phyloP scores from a whole-genome alignment of 1,140 invertebrate species.

The Anagrus nilaparvatae region DNA sequence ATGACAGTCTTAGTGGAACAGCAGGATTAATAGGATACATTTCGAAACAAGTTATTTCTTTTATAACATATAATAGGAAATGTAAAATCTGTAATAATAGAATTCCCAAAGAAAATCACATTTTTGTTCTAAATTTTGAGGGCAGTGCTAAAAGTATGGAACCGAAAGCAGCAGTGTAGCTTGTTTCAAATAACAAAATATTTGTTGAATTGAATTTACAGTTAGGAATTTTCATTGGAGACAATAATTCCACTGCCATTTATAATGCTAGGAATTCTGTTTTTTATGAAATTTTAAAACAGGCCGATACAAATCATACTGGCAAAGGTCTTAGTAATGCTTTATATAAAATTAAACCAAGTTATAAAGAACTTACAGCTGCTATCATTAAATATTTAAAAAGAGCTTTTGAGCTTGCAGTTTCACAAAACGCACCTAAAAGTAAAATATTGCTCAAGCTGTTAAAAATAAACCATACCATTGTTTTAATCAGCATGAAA shows the following conservation, averaged over 20 bases:
- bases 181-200: no score
- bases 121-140: no score
- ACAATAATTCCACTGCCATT: slow-evolving; percentile 5
- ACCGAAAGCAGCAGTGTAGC: no score
- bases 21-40: not conserved
- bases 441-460: slow-evolving; percentile 1
- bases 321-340: slow-evolving; percentile 4
- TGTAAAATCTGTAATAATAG: slow-evolving; percentile 6
- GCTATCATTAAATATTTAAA: slow-evolving; percentile 6
- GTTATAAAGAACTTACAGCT: slow-evolving; percentile 4
- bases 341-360: slow-evolving; percentile 8
- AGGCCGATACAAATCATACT: slow-evolving; percentile 9
- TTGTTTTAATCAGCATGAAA: slow-evolving; percentile 4
- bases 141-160: not conserved
- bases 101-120: slow-evolving; percentile 1
- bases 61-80: slow-evolving; percentile 4
- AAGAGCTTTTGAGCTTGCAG: slow-evolving; percentile 2
- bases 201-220: not conserved
- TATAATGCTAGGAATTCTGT: not conserved
- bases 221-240: not conserved
- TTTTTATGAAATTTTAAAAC: slow-evolving; percentile 7
- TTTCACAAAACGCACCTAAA: slow-evolving; percentile 6
- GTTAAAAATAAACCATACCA: slow-evolving; percentile 10
- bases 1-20: slow-evolving; percentile 9
- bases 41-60: slow-evolving; percentile 1